Evolutionary conservation across 1,140 invertebrate species (phyloP), one percentile per base, ranked within the genome.

Genomic region (Tetragonula clypearis): DNA sequence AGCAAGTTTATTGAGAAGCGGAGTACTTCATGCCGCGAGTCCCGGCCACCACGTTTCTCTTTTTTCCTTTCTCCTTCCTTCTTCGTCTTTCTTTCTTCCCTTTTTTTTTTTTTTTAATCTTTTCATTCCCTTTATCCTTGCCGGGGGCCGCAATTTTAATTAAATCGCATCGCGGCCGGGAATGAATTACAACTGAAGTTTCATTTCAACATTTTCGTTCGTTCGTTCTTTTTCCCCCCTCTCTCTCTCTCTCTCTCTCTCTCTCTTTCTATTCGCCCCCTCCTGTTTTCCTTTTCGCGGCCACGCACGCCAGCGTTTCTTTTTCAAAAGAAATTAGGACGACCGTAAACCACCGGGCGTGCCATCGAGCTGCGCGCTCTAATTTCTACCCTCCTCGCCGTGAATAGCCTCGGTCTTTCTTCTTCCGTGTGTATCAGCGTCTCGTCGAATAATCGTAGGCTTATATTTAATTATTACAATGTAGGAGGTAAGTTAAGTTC

Each of bases 101-200:
- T n/a, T 12, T 49, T 26, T 72, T 74, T 41, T 41, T 58, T 58
- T 77, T 84, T 79, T 73, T 65, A 53, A 30, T 49, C 65, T 14
- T 73, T 41, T 62, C 55, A 17, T 81, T 73, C 72, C 23, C 35
- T 84, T 84, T 84, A 72, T 79, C 35, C 30, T 55, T 8, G 55
- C 68, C 58, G 77, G 75, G 26, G 75, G 26, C 41, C 82, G 77
- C 82, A 72, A 84, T 84, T 84, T 84, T 84, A 84, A 84, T 84
- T 84, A 84, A 84, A 84, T 84, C 82, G 68, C 82, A 84, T 79
- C 82, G 82, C 77, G 53, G 68, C n/a, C 23, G 14, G 68, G 82
- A 79, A 84, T 84, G 82, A 84, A 84, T 84, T 84, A 84, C 82
- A 84, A 79, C 82, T 79, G 82, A 79, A 84, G 76, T 72, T 84